Evolutionary conservation across 2,797 vertebrate species (phyloP).

Genomic region (Sarcoramphus papa): DNA sequence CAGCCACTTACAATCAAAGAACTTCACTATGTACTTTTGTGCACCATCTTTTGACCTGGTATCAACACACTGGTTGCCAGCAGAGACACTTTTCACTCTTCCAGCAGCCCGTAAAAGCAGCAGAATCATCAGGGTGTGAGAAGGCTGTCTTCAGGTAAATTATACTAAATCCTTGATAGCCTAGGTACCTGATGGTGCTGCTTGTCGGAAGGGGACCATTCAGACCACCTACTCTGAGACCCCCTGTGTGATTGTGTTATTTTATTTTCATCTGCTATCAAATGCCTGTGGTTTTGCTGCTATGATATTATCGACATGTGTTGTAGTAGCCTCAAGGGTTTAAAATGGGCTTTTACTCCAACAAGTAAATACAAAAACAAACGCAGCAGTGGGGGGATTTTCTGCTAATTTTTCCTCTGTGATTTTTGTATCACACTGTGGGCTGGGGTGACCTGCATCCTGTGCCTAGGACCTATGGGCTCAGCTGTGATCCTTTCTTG

Average conservation of each 20-base stretch:
- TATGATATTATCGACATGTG: background rate
- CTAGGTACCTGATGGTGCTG: background rate
- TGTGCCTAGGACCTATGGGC: background rate
- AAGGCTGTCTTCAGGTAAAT: background rate
- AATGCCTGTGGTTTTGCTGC: slow-evolving; percentile 12
- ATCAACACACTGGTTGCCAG: background rate
- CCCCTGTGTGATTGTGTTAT: background rate
- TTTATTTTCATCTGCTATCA: slow-evolving; percentile 13
- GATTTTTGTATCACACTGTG: background rate
- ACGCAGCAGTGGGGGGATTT: background rate
- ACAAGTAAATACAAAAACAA: slow-evolving; percentile 22
- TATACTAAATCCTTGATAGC: background rate
- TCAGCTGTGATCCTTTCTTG: background rate
- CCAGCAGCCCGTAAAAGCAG: background rate
- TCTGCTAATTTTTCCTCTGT: background rate
- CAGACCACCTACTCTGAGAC: slow-evolving; percentile 46
- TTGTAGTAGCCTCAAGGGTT: slow-evolving; percentile 11
- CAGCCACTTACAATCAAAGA: background rate
- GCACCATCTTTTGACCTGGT: background rate
- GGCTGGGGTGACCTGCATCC: background rate
- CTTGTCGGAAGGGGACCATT: background rate
- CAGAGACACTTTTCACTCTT: background rate
- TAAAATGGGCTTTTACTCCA: slow-evolving; percentile 2
- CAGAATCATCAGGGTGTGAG: background rate
- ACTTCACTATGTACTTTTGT: background rate